phyloP scores from a whole-genome alignment of 2,888 invertebrate species.

The Litoditis marina region DNA sequence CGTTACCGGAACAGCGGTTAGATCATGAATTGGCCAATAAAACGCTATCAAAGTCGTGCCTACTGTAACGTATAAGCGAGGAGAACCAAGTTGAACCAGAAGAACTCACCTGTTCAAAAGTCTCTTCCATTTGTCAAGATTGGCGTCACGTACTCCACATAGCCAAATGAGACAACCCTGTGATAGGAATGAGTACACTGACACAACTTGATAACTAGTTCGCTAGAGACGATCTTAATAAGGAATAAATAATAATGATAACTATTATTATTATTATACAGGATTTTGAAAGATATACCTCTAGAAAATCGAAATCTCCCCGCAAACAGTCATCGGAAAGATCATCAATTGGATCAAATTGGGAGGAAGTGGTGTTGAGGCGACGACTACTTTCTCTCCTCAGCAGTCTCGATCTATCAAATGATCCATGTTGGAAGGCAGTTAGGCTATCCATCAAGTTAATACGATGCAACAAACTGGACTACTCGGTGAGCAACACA shows the following conservation, averaged over 20 bases:
- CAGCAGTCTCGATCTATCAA: too few species aligned
- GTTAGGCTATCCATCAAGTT: too few species aligned
- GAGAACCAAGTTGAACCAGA: too few species aligned
- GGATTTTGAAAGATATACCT: too few species aligned
- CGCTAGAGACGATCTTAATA: too few species aligned
- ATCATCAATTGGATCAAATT: neutral
- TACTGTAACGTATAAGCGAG: too few species aligned
- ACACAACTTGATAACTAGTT: neutral
- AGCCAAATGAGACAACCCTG: conserved; percentile 18
- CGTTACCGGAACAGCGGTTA: too few species aligned
- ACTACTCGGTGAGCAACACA: too few species aligned
- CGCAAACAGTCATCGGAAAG: conserved; percentile 1
- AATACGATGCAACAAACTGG: too few species aligned
- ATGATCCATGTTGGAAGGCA: too few species aligned
- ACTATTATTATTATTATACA: neutral
- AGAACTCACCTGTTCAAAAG: conserved; percentile 21
- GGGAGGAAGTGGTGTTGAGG: neutral
- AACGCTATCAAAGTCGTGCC: too few species aligned
- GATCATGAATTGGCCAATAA: too few species aligned
- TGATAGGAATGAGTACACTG: neutral
- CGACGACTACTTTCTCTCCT: conserved; percentile 6
- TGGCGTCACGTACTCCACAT: conserved; percentile 10
- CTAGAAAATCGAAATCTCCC: conserved; percentile 25
- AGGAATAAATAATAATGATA: neutral
- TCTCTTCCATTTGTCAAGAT: conserved; percentile 22